Conservation (phyloP, 2,797 vertebrate species). For the Squalus acanthias region DNA sequence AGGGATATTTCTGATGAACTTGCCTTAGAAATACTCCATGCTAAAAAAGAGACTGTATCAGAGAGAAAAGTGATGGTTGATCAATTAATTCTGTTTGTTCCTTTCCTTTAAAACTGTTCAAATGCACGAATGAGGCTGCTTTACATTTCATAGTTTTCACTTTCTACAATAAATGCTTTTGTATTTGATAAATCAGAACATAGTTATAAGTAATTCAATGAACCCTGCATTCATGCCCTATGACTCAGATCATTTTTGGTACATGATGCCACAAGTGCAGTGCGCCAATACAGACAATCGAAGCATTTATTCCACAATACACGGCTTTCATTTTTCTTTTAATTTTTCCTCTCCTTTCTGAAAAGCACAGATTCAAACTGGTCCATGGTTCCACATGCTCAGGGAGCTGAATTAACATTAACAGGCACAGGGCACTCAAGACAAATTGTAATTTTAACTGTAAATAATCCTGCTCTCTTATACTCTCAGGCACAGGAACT, state of each 20-base stretch:
- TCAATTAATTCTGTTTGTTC: neutral
- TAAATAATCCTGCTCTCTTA: neutral
- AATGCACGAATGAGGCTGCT: neutral
- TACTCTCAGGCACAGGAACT: neutral
- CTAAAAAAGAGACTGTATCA: neutral
- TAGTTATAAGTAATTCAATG: constrained; percentile 9
- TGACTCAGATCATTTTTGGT: neutral
- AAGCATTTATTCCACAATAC: constrained; percentile 2
- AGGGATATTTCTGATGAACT: neutral
- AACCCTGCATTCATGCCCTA: neutral
- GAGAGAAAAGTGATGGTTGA: neutral
- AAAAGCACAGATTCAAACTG: neutral
- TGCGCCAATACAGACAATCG: neutral
- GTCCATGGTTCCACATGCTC: neutral
- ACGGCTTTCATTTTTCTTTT: neutral
- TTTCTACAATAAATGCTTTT: neutral
- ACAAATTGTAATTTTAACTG: neutral
- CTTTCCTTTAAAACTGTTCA: neutral
- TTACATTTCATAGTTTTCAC: neutral
- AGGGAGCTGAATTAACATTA: neutral
- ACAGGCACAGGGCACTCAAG: neutral
- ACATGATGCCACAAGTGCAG: neutral
- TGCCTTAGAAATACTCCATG: neutral
- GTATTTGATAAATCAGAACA: neutral
- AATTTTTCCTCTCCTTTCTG: neutral